Conservation (phyloP, 2,888 invertebrate genomes). For the Ochropleura plecta region DNA sequence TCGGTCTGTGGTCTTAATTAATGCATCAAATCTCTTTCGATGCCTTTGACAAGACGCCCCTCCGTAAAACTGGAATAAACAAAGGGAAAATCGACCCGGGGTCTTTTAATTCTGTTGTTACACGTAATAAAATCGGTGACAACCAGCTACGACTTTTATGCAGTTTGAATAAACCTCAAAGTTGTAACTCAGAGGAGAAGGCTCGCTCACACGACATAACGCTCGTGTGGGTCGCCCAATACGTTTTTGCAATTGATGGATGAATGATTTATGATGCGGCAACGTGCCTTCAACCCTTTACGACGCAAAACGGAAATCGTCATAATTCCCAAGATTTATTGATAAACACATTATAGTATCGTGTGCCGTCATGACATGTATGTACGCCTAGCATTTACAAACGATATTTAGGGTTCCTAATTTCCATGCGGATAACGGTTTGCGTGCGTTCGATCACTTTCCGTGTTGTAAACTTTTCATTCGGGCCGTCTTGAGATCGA, state of each 20-base stretch:
- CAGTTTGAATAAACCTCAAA: conserved; percentile 56
- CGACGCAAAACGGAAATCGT: conserved; percentile 59
- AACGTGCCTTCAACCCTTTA: conserved; percentile 64
- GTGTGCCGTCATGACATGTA: conserved; percentile 67
- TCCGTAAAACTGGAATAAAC: conserved; percentile 79
- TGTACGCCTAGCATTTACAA: conserved; percentile 70
- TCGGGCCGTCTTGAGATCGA: conserved; percentile 83
- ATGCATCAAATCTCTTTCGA: conserved; percentile 86
- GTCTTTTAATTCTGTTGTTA: conserved; percentile 71
- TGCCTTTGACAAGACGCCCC: conserved; percentile 79
- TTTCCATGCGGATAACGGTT: conserved; percentile 81
- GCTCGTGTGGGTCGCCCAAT: conserved; percentile 48
- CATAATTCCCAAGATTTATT: conserved; percentile 66
- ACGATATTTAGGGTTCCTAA: conserved; percentile 75
- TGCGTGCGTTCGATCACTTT: conserved; percentile 84
- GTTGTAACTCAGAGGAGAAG: conserved; percentile 29
- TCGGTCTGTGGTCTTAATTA: conserved; percentile 89
- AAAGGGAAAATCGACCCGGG: conserved; percentile 72
- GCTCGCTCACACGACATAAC: conserved; percentile 34
- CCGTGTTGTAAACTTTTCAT: conserved; percentile 87
- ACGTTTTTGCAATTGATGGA: conserved; percentile 66
- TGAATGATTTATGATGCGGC: conserved; percentile 66
- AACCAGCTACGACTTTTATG: conserved; percentile 44
- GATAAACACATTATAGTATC: conserved; percentile 67
- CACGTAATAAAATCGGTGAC: conserved; percentile 56